Base-by-base conservation (phyloP, 2,797 vertebrate species). In the Chelmon rostratus region DNA sequence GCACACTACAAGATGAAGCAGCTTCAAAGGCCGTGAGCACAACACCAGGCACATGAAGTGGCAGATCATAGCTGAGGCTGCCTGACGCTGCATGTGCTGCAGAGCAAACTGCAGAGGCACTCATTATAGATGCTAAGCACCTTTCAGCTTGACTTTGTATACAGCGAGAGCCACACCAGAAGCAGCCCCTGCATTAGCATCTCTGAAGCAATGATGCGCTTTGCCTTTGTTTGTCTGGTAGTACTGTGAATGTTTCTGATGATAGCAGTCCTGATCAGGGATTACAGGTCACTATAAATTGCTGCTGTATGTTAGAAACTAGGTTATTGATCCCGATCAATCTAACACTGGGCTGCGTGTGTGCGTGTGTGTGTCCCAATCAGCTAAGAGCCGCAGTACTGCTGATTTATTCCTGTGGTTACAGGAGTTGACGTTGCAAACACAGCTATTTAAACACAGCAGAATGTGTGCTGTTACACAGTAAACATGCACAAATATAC, bases 371-470 rank as follows among this genome's bases (percentile, higher is more conserved):
- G 65, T 65, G 68, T 68, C 25, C 57, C 79, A 86, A 87, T 90
- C 78, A 82, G 73, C 81, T 82, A 87, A 85, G 58, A 86, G 85
- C 83, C 8, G 33, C 82, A 77, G 79, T 66, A 52, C 81, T 52
- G 42, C 73, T 79, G 80, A 90, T 89, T 85, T 83, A 87, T 89
- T 53, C 40, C 25, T 23, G 28, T 67, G 63, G 59, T 81, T 76
- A 86, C 57, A 84, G 68, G 73, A 67, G 64, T 78, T 78, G 68
- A 83, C 33, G 18, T 73, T 67, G 81, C 85, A 67, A 78, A 88
- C 66, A 67, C 65, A 62, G 57, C 67, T 73, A 79, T 76, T 88
- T 81, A 78, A 85, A 72, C 64, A 74, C 25, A 74, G 65, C 40
- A 35, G 62, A 75, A 78, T 58, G 56, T 38, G 19, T 47, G 50